Evolutionary conservation across 1,140 invertebrate genomes (phyloP), one percentile per base, ranked within the genome.

Genomic region (Drosophila kikkawai): DNA sequence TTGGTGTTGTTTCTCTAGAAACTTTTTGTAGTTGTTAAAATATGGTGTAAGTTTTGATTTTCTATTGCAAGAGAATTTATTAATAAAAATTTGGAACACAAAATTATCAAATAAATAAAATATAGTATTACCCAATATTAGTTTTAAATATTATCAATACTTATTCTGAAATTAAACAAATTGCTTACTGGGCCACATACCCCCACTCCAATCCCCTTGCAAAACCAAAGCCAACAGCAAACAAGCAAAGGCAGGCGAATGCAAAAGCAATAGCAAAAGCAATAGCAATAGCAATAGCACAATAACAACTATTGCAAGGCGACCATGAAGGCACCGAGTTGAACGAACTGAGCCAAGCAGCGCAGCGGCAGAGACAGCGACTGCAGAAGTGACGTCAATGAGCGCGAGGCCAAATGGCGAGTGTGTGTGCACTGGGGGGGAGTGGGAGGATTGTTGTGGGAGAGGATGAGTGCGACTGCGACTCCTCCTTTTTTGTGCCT

Each of bases 341-440:
- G 85, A 88, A 88, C 61, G 84, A 88, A 88, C 84, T 90, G 74
- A 84, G 84, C 64, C 67, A 65, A 26, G 64, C 64, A 66, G 64
- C 63, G 64, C 67, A 36, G 71, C 41, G 42, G 79, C 69, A 57
- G 67, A 17, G 45, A 42, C 53, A 50, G 42, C 75, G 64, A 88
- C 85, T 88, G 85, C 85, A 88, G 50, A 79, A 90, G 75, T 90
- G 85, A 90, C 85, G 85, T 90, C 85, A 90, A 90, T 90, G 77
- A 82, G 85, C 85, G 70, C 85, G 85, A 90, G 85, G 85, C 85
- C 84, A 88, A 81, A 74, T 53, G 70, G 79, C 45, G 44, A 61
- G 39, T 55, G 68, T 19, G 67, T 34, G 17, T 44, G 37, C 47
- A 32, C 15, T 47, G 59, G 79, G 53, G 45, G 75, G 59, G 66